Percentiles rank a stretch among this genome's conserved stretches.
Evolutionary conservation across 2,888 invertebrate genomes (phyloP).

Genomic region (Isoperla grammatica): DNA sequence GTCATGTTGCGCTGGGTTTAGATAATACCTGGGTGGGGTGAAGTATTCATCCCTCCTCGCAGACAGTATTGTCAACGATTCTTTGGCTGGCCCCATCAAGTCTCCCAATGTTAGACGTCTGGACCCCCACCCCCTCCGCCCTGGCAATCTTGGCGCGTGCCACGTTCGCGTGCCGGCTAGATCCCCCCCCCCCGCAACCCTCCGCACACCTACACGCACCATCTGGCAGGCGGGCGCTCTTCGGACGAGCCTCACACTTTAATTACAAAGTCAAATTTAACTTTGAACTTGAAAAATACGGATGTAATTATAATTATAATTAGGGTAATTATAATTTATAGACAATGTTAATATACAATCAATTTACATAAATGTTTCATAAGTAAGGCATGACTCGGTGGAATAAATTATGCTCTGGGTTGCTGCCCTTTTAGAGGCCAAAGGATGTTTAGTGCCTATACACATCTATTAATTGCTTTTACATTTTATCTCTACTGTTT

Average conservation of each 20-base stretch:
- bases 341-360: background rate
- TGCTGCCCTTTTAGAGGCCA: no score
- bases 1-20: no score
- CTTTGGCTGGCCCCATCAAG: no score
- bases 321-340: slow-evolving; percentile 14
- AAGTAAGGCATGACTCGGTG: slow-evolving; percentile 3
- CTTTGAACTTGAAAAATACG: slow-evolving; percentile 12
- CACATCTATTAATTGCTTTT: no score
- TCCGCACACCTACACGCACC: background rate
- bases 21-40: no score
- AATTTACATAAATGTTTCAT: slow-evolving; percentile 17
- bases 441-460: no score
- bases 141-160: background rate
- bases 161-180: slow-evolving; percentile 1
- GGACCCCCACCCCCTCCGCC: slow-evolving; percentile 6
- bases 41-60: no score
- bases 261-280: slow-evolving; percentile 6
- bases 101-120: background rate
- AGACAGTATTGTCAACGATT: no score
- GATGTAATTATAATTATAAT: background rate
- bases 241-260: no score
- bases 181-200: background rate
- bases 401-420: slow-evolving; percentile 1
- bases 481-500: no score
- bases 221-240: no score